Evolutionary conservation across 2,113 vertebrate genomes (phyloP).

Genomic region (Nothoprocta pentlandii): DNA sequence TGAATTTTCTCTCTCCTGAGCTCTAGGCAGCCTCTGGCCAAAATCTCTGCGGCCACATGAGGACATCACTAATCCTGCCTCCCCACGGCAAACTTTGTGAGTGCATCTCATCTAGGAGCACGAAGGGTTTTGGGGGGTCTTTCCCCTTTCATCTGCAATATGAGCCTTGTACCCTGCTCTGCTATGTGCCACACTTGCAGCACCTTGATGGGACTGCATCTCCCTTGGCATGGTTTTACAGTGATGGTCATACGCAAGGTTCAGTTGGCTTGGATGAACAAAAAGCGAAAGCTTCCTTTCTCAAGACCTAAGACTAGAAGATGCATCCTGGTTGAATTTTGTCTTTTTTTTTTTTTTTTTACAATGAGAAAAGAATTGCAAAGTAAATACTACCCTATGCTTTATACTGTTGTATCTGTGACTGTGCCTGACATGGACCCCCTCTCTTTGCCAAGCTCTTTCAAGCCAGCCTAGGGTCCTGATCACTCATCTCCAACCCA

Average conservation of each 20-base stretch:
- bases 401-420: rapidly evolving
- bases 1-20: not conserved
- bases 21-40: not conserved
- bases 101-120: not conserved
- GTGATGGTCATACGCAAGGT: not conserved
- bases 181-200: not conserved
- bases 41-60: rapidly evolving
- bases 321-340: not conserved
- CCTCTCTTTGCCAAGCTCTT: not conserved
- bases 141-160: rapidly evolving
- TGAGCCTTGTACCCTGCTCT: not conserved
- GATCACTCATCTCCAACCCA: rapidly evolving
- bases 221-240: not conserved
- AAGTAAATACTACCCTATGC: not conserved
- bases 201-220: not conserved
- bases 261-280: not conserved
- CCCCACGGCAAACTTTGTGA: rapidly evolving
- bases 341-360: not conserved
- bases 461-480: not conserved
- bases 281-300: not conserved
- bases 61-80: not conserved
- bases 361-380: not conserved
- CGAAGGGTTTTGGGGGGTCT: rapidly evolving
- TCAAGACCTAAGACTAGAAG: not conserved
- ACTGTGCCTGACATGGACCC: not conserved